phyloP scores from a whole-genome alignment of 2,797 vertebrate genomes.

The Petrocephalus schoutedeni region DNA sequence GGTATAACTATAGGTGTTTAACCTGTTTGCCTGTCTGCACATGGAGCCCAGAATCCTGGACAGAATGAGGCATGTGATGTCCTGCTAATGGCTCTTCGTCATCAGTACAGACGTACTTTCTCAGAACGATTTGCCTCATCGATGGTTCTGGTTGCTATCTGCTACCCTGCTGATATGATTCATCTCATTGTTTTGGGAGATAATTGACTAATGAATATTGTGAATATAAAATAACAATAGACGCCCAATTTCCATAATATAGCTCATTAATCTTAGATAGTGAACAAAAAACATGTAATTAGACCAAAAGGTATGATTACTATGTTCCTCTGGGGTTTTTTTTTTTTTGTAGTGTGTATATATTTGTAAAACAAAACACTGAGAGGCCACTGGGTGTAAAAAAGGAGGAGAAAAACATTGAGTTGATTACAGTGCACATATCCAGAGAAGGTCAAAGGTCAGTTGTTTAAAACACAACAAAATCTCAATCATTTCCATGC shows the following conservation, averaged over 20 bases:
- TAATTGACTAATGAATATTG: constrained; percentile 35
- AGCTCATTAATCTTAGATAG: constrained; percentile 8
- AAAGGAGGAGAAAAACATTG: neutral
- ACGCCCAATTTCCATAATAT: neutral
- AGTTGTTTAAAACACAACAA: neutral
- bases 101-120: constrained; percentile 29
- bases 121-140: constrained; percentile 27
- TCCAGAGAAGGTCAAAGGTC: neutral
- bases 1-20: neutral
- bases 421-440: neutral
- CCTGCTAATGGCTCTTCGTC: constrained; percentile 19
- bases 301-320: constrained; percentile 13
- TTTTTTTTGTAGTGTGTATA: neutral
- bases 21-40: neutral
- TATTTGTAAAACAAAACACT: neutral
- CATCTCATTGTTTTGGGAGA: constrained; percentile 30
- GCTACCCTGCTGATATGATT: constrained; percentile 24
- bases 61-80: neutral
- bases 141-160: constrained; percentile 30
- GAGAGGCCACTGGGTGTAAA: neutral
- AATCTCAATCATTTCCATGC: neutral
- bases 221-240: constrained; percentile 5
- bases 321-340: neutral
- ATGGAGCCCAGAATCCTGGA: neutral
- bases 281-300: constrained; percentile 21